Conservation (phyloP, 1,140 invertebrate species). For the Drosophila prosaltans region DNA sequence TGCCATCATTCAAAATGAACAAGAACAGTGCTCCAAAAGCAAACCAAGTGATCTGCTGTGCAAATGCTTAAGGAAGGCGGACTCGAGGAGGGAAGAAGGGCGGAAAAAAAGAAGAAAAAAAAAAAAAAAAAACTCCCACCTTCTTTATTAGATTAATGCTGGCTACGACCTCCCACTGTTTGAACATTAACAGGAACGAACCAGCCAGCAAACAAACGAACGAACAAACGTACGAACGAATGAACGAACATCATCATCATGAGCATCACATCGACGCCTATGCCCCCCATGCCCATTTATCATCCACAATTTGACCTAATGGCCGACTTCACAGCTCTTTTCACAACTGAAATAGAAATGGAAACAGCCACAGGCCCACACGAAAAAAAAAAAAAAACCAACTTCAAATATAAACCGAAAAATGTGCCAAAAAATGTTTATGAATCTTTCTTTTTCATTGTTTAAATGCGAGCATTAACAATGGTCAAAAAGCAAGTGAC, state of each 20-base stretch:
- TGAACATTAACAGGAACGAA: conserved; percentile 19
- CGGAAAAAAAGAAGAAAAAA: conserved; percentile 21
- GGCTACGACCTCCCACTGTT: conserved; percentile 54
- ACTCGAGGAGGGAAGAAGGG: neutral
- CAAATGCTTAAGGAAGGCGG: neutral
- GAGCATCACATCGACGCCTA: conserved; percentile 66
- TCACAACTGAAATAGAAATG: conserved; percentile 30
- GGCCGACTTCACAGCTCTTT: conserved; percentile 78
- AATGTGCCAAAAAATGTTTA: conserved; percentile 37
- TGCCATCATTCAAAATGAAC: conserved; percentile 45
- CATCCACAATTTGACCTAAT: conserved; percentile 76
- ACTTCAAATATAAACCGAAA: conserved; percentile 42
- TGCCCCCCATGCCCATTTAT: conserved; percentile 60
- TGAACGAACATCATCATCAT: conserved; percentile 38
- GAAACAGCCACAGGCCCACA: conserved; percentile 46
- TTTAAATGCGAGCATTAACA: conserved; percentile 28
- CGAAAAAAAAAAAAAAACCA: conserved; percentile 15
- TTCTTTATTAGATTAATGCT: conserved; percentile 73
- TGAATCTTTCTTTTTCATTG: conserved; percentile 13
- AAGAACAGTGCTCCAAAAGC: neutral
- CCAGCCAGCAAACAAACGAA: neutral
- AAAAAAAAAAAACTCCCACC: conserved; percentile 62
- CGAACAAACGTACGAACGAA: conserved; percentile 28
- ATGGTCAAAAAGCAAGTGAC: conserved; percentile 41
- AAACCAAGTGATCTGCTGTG: neutral